Conservation (phyloP, 2,113 vertebrate genomes). For the Carlito syrichta region DNA sequence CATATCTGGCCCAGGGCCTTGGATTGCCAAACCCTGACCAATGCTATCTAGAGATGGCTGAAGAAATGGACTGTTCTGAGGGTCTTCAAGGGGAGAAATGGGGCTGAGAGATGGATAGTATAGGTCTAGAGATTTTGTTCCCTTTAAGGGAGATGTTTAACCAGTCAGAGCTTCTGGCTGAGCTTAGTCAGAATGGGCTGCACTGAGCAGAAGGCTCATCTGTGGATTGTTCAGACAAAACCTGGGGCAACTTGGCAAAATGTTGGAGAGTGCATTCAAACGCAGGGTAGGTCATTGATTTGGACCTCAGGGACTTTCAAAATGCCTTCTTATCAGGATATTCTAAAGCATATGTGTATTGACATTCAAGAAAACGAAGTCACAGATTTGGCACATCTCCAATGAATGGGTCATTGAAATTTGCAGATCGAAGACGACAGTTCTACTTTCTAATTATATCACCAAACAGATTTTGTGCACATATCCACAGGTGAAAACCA, state of each 20-base stretch:
- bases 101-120: neutral
- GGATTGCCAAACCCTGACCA: neutral
- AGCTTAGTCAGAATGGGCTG: neutral
- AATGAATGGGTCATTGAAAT: neutral
- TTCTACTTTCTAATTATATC: slow-evolving; percentile 22
- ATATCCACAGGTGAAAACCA: neutral
- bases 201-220: neutral
- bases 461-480: neutral
- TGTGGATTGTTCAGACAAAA: neutral
- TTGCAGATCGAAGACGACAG: neutral
- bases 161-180: neutral
- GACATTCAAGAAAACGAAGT: slow-evolving; percentile 24
- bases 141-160: neutral
- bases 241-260: neutral
- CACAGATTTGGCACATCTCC: neutral
- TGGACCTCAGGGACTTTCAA: neutral
- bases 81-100: neutral
- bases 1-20: neutral
- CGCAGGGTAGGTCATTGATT: neutral
- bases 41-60: neutral
- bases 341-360: neutral
- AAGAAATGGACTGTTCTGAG: neutral
- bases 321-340: neutral
- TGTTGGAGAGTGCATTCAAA: neutral
- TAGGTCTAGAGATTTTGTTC: neutral